Percentiles rank a stretch among this genome's conserved stretches.
These are phyloP conservation scores for Bugulina stolonifera DNA, from an alignment of 2,888 invertebrate genomes.

Conservation along the genomic window DNA sequence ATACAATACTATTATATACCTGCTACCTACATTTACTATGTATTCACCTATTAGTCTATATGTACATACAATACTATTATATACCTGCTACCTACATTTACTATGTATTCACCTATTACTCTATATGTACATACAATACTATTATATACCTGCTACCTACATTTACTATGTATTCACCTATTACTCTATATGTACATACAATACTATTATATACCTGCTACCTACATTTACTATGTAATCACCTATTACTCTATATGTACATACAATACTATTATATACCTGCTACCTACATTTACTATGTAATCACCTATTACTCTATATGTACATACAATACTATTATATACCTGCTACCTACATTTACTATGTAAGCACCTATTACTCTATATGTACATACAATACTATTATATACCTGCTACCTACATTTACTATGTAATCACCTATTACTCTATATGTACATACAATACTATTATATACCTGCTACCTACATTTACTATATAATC, in stretches of 20 bases:
- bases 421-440: too few relatives aligned
- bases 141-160: not conserved
- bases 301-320: not conserved
- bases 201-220: not conserved
- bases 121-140: not conserved
- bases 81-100: not conserved
- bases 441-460: not conserved
- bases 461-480: not conserved
- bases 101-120: not conserved
- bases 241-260: not conserved
- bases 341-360: not conserved
- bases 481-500: too few relatives aligned
- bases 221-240: too few relatives aligned
- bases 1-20: not conserved
- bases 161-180: too few relatives aligned
- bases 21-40: too few relatives aligned
- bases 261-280: not conserved
- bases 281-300: too few relatives aligned
- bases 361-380: not conserved
- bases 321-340: not conserved
- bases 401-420: not conserved
- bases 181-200: not conserved
- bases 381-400: not conserved
- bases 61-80: not conserved
- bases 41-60: constrained; percentile 27